A percentile compares a stretch with the other conserved stretches of the same genome.
phyloP scores from a whole-genome alignment of 2,888 invertebrate genomes.

The Temnothorax ravouxi region DNA sequence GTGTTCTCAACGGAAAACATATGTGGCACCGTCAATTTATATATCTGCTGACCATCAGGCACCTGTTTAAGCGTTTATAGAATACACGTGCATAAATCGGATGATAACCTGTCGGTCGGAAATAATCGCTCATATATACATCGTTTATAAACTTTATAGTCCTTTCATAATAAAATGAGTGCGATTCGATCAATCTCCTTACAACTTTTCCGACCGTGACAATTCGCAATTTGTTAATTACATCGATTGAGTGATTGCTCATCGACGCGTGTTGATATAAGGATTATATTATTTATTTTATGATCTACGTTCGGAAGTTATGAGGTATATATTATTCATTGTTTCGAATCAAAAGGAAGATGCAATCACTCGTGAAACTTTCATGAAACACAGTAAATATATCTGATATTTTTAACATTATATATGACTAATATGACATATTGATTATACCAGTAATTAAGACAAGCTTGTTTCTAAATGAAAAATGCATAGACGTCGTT shows the following conservation, averaged over 20 bases:
- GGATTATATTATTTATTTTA: neutral
- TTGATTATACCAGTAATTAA: slow-evolving; percentile 6
- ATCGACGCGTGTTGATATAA: slow-evolving; percentile 1
- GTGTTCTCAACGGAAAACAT: slow-evolving; percentile 1
- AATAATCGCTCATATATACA: neutral
- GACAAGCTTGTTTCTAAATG: neutral
- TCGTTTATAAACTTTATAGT: neutral
- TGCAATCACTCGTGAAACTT: neutral
- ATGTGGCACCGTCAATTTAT: neutral
- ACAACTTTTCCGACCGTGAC: neutral
- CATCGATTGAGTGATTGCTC: neutral
- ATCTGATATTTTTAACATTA: neutral
- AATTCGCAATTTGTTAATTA: neutral
- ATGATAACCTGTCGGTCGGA: slow-evolving; percentile 8
- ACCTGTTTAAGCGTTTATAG: slow-evolving; percentile 15
- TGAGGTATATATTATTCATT: neutral
- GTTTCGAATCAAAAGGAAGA: neutral
- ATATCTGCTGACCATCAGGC: slow-evolving; percentile 18
- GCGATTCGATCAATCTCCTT: neutral
- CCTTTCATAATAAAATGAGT: slow-evolving; percentile 21
- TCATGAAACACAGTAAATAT: slow-evolving; percentile 1
- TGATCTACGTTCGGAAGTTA: neutral
- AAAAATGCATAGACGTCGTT: neutral
- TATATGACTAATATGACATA: too few species aligned
- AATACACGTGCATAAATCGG: slow-evolving; percentile 8